These are phyloP conservation scores for Cherax quadricarinatus DNA, from an alignment of 1,140 invertebrate species.

Conservation along the genomic window DNA sequence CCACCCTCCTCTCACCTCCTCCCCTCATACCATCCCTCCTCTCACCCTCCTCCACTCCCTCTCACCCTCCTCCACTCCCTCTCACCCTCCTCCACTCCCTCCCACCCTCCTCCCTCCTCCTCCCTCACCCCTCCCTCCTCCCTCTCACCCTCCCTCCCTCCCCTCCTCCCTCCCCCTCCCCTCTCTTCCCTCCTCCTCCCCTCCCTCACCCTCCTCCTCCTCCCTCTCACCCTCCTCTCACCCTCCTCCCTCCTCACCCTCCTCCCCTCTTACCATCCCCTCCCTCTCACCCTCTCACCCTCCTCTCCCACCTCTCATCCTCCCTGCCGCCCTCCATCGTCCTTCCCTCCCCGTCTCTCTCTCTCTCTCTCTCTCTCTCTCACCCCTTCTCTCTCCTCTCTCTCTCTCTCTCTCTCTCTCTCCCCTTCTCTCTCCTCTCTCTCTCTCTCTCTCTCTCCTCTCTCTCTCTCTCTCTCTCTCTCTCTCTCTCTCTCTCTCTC, in stretches of 20 bases:
- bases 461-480: no score
- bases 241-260: no score
- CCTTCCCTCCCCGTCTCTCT: background rate
- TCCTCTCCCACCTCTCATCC: background rate
- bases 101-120: background rate
- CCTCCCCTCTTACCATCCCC: background rate
- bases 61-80: background rate
- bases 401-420: background rate
- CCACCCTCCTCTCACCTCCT: background rate
- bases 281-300: background rate
- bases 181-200: no score
- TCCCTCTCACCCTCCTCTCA: background rate
- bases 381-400: background rate
- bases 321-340: no score
- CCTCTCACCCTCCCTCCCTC: background rate
- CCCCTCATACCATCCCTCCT: background rate
- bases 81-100: background rate
- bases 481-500: background rate
- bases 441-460: background rate
- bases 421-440: background rate
- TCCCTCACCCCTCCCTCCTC: background rate
- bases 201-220: background rate
- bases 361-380: background rate
- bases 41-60: background rate
- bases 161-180: background rate